Base-by-base conservation (phyloP, 1,140 invertebrate species). In the Drosophila cardini region DNA sequence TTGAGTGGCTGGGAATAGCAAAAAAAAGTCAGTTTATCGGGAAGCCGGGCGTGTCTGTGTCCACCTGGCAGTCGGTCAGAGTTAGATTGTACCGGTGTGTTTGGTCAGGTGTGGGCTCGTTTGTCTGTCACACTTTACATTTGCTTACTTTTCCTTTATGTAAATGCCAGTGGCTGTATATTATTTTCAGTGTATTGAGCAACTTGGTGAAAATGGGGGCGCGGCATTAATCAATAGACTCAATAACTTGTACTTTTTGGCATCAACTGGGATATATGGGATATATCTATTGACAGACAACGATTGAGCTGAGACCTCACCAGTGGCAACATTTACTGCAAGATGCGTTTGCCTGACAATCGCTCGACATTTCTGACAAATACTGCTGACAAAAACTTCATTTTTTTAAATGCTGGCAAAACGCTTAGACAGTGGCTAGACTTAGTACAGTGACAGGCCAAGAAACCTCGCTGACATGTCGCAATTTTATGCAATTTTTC, bases 341-440 rank as follows among this genome's bases (percentile, higher is more conserved):
- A 69, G 75, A 73, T 68, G 69, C 81, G 71, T 81, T 72, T 56
- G 72, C 72, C 10, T 89, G 83, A 89, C 83, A 86, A 89, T 76
- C 84, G 83, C 71, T 79, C 76, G 83, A 87, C 83, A 86, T 87
- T 86, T 86, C 61, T 86, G 83, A 86, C 83, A 86, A 86, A 86
- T 86, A 53, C 80, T 74, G 69, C 72, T 85, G 76, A 83, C 83
- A 86, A 80, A 82, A 82, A 78, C 73, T 67, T 80, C 64, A 68
- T 68, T 68, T 64, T 42, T 40, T 46, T 60, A 15, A 36, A 32
- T 30, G 52, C 30, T 78, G 80, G 84, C 72, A 63, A 79, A 65
- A 58, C 68, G 53, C 70, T 78, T 55, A 73, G 73, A 63, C 80
- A 60, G n/a, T 69, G 74, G 40, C 82, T 87, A 76, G 76, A 71